phyloP scores from a whole-genome alignment of 53 echinoderm and acorn worm genomes.

The Astropecten irregularis region DNA sequence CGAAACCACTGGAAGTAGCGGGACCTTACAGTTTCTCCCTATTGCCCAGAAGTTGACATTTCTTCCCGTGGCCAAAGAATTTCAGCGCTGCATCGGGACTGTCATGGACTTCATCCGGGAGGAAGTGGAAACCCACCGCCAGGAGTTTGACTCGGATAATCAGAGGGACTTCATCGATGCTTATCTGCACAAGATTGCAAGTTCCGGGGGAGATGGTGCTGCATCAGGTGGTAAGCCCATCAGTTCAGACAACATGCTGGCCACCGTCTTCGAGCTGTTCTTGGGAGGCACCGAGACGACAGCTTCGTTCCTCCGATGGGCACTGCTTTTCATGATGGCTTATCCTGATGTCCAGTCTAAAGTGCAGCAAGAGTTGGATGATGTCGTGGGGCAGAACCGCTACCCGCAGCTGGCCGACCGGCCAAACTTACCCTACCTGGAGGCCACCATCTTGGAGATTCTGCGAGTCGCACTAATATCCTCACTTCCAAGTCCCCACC shows the following conservation, averaged over 20 bases:
- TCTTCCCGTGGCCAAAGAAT: background rate
- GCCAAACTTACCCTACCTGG: conserved; percentile 8
- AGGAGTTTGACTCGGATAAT: background rate
- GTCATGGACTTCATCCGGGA: background rate
- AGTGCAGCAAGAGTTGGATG: conserved; percentile 23
- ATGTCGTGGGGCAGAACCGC: conserved; percentile 19
- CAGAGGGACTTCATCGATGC: background rate
- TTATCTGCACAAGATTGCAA: background rate
- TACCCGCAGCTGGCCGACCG: conserved; percentile 8
- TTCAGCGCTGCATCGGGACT: background rate
- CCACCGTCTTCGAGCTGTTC: conserved; percentile 31
- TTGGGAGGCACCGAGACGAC: conserved; percentile 9
- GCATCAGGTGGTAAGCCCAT: background rate
- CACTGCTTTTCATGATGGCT: conserved; percentile 15
- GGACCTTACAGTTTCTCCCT: background rate
- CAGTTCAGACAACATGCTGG: conserved; percentile 4
- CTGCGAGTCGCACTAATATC: background rate
- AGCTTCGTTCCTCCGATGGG: conserved; percentile 4
- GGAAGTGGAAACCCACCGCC: background rate
- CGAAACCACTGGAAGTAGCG: background rate
- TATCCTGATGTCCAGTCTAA: conserved; percentile 4
- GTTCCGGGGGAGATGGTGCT: background rate
- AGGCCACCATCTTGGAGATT: conserved; percentile 14
- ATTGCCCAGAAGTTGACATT: background rate
- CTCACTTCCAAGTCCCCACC: background rate